These are phyloP conservation scores for Caenorhabditis virilis DNA, from an alignment of 2,888 invertebrate genomes.

Conservation along the genomic window DNA sequence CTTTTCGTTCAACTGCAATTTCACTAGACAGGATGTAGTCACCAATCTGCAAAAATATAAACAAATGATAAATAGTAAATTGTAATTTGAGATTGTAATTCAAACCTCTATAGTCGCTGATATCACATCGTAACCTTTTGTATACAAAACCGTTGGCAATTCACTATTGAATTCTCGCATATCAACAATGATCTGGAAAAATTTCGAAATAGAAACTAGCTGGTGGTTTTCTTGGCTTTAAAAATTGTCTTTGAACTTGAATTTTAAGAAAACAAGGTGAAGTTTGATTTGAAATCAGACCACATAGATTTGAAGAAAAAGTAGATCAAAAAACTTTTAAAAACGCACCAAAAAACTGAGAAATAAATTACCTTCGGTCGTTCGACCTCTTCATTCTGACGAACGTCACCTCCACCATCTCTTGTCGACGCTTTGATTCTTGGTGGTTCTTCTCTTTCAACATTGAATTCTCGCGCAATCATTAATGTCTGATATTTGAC, in stretches of 20 bases:
- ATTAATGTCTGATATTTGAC: constrained; percentile 52
- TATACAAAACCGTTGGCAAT: constrained; percentile 88
- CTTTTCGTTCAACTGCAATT: constrained; percentile 92
- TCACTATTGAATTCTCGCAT: constrained; percentile 97
- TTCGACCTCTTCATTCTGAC: constrained; percentile 17
- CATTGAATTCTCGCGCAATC: constrained; percentile 62
- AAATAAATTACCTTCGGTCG: too few species aligned
- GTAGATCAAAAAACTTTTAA: too few species aligned
- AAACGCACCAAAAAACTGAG: too few species aligned
- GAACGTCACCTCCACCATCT: constrained; percentile 72
- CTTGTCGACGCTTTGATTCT: constrained; percentile 40
- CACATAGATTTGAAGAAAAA: too few species aligned
- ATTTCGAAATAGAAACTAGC: too few species aligned
- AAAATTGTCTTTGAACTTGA: too few species aligned
- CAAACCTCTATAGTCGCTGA: constrained; percentile 54
- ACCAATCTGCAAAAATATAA: constrained; percentile 76
- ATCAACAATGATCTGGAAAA: constrained; percentile 81
- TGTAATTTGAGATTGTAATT: background rate
- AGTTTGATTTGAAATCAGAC: too few species aligned
- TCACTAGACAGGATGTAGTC: constrained; percentile 96
- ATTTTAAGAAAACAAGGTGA: too few species aligned
- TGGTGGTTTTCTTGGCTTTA: background rate
- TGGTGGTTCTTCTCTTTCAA: constrained; percentile 57
- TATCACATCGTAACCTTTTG: constrained; percentile 87
- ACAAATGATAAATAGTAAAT: too few species aligned